Base-by-base conservation (phyloP, 2,797 vertebrate genomes). In the Rhinogobio ventralis region DNA sequence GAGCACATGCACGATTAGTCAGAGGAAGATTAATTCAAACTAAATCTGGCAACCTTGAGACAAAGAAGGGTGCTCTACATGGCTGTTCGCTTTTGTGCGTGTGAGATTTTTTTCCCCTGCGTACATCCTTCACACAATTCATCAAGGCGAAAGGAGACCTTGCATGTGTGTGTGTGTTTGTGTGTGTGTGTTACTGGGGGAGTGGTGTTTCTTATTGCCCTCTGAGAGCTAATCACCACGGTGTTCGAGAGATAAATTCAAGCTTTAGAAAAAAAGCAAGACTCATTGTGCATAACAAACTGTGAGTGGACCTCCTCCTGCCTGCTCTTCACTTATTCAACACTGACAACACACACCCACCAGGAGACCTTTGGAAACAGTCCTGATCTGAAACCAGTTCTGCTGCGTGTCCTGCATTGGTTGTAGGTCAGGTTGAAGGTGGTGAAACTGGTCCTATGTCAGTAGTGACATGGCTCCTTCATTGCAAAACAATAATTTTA, bases 251-350 rank as follows among this genome's bases (percentile, higher is more conserved):
- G 91, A 93, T 94, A 92, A 94, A 85, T 89, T 83, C 88, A 87
- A 90, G 90, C 91, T 92, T 91, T 93, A 91, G 93, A 92, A 91
- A 93, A n/a, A 91, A 91, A 91, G 90, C 90, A 88, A 91, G 91
- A 92, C 91, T 90, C 90, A 92, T 84, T 92, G 92, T 91, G 90
- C 88, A 89, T 90, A 91, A 87, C 90, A 90, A 81, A 90, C 91
- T 7, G 23, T 49, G 67, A 85, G 67, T 28, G 1, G 76, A 51
- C 73, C 82, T 69, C 73, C 64, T 72, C 68, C 74, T 2, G 19
- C 25, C 49, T 55, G 73, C n/a, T 76, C 57, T 57, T 75, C 45
- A 84, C 73, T 78, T 84, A 68, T 64, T 83, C 82, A 77, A 33
- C 13, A 25, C 53, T 30, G 73, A 84, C 82, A 78, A 51, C 36